Percentiles rank a stretch among this genome's conserved stretches.
phyloP scores from a whole-genome alignment of 2,797 vertebrate species.

The Kryptopterus vitreolus region DNA sequence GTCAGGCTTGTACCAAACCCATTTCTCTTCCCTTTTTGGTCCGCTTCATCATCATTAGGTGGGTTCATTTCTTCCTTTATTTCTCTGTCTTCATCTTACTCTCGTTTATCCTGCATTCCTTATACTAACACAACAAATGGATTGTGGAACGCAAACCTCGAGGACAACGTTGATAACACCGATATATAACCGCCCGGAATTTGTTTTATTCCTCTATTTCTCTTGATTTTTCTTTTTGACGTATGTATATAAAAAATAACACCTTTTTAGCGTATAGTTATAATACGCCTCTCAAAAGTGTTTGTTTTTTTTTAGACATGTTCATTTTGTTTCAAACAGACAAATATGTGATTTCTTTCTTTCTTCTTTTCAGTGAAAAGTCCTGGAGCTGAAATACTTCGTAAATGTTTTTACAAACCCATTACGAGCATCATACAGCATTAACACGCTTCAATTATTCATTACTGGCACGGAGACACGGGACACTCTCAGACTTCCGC shows the following conservation, averaged over 20 bases:
- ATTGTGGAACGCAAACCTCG: constrained; percentile 29
- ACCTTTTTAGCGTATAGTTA: too few relatives aligned
- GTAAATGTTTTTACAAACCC: constrained; percentile 42
- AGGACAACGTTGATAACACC: constrained; percentile 25
- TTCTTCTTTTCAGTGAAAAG: too few relatives aligned
- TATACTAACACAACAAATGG: constrained; percentile 24
- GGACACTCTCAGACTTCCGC: constrained; percentile 3
- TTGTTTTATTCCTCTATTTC: too few relatives aligned
- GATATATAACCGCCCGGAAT: too few relatives aligned
- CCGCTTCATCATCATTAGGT: constrained; percentile 14
- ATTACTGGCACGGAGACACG: constrained; percentile 11
- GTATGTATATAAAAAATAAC: too few relatives aligned
- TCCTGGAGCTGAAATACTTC: too few relatives aligned
- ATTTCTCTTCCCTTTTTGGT: constrained; percentile 10
- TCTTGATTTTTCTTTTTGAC: too few relatives aligned
- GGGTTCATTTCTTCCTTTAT: constrained; percentile 1
- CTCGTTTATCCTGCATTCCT: constrained; percentile 14
- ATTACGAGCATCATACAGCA: constrained; percentile 44
- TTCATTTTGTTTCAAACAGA: too few relatives aligned
- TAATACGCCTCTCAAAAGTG: too few relatives aligned
- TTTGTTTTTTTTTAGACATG: too few relatives aligned
- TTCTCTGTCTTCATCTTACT: constrained; percentile 19
- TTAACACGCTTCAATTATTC: constrained; percentile 28
- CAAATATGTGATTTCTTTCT: too few relatives aligned
- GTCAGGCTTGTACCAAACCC: too few relatives aligned